Conservation (phyloP, 1,140 invertebrate species). For the Eurosta solidaginis region DNA sequence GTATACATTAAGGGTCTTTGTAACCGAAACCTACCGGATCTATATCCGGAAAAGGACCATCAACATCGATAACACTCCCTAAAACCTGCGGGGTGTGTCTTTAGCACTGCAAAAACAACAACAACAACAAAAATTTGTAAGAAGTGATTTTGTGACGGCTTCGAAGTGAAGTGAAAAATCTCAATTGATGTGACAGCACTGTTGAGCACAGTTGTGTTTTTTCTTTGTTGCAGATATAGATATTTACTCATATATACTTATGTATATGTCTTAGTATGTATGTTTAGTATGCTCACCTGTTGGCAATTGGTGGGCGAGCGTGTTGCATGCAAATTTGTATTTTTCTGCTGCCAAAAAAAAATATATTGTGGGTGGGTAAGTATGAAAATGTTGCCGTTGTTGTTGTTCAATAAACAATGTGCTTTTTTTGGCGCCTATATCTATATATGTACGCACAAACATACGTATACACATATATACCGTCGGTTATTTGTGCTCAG, state of each 20-base stretch:
- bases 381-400: neutral
- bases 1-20: too few species aligned
- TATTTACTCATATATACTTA: neutral
- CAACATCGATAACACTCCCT: too few species aligned
- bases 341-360: conserved; percentile 43
- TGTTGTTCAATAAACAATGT: neutral
- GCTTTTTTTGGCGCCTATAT: neutral
- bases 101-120: too few species aligned
- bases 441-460: neutral
- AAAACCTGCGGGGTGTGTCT: too few species aligned
- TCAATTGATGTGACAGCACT: too few species aligned
- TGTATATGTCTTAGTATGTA: neutral
- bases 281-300: conserved; percentile 2
- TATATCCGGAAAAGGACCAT: too few species aligned
- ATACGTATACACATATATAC: neutral
- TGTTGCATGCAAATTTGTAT: conserved; percentile 51
- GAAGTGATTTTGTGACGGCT: too few species aligned
- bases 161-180: too few species aligned
- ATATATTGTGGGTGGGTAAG: conserved; percentile 32
- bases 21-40: too few species aligned
- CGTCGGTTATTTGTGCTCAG: neutral
- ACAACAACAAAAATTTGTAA: too few species aligned
- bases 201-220: too few species aligned
- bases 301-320: conserved; percentile 40
- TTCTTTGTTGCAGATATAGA: too few species aligned